Base-by-base conservation (phyloP, 1,140 invertebrate species). In the Drosophila setifemur region DNA sequence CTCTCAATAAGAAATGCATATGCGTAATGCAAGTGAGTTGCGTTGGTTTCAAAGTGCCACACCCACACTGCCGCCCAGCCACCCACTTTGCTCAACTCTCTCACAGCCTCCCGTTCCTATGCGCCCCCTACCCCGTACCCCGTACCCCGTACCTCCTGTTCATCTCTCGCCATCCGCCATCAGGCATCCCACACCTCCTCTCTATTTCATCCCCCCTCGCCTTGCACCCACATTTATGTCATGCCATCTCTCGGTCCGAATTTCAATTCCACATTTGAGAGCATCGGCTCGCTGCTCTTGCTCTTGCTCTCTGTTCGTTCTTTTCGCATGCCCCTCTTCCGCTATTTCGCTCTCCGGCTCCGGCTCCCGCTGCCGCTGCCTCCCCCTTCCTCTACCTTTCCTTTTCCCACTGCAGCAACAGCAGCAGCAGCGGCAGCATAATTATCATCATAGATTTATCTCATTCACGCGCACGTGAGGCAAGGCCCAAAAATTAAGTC, bases 361-460 rank as follows among this genome's bases (percentile, higher is more conserved):
- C 35, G 54, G 47, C 69, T 26, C 60, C 77, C 52, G 48, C 40
- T 70, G 50, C 49, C 60, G 43, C 45, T 54, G 43, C 43, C 31
- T 23, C 53, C 48, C 42, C 29, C 21, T 48, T 18, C 40, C 54
- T 16, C 23, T 31, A 31, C 31, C 26, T 53, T 37, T 63, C 58
- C 53, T 29, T 63, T 63, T 64, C 33, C 16, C 61, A 64, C 58
- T 66, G 45, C 28, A 33, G 42, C 58, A 25, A 19, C 18, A 21
- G 29, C 50, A 60, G 28, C 63, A 83, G 61, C 18, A 21, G 29
- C 50, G 57, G 28, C 63, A 83, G 61, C 73, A 63, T 52, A 61
- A 73, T 72, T 66, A 86, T 85, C 79, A 83, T 85, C 81, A 86
- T 86, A 86, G 79, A 79, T 85, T 85, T 85, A 85, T 85, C 79